These are phyloP conservation scores for Tethea ocularis DNA, from an alignment of 2,888 invertebrate species.

Conservation along the genomic window DNA sequence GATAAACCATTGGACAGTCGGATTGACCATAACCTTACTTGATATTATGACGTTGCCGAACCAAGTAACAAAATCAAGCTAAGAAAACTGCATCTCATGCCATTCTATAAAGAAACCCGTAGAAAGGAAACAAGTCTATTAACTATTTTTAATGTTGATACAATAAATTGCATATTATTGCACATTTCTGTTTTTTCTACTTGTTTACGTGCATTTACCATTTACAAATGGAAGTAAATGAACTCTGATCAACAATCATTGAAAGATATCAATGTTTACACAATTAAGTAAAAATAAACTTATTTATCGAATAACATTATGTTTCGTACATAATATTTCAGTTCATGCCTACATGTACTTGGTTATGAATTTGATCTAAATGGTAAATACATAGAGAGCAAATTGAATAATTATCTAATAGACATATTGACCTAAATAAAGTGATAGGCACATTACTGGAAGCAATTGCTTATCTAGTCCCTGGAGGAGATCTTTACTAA, in stretches of 20 bases:
- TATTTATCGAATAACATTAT: neutral
- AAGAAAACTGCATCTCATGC: no score
- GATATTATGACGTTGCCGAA: no score
- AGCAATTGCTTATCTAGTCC: no score
- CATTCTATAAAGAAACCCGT: no score
- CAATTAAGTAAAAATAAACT: neutral
- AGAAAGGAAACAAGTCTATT: neutral
- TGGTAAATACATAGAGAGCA: neutral
- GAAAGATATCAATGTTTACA: neutral
- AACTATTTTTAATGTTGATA: neutral
- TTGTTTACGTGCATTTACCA: neutral
- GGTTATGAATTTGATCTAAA: no score
- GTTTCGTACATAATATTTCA: neutral
- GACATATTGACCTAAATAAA: neutral
- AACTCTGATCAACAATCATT: neutral
- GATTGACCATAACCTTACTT: no score
- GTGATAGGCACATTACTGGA: neutral
- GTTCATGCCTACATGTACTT: neutral
- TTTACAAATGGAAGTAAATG: neutral
- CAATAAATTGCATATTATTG: neutral
- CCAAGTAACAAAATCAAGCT: no score
- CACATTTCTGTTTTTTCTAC: neutral
- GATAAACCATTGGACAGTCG: neutral
- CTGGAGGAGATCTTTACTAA: no score
- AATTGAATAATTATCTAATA: neutral